These are phyloP conservation scores for Danio tinwini DNA, from an alignment of 2,797 vertebrate species.

Conservation along the genomic window DNA sequence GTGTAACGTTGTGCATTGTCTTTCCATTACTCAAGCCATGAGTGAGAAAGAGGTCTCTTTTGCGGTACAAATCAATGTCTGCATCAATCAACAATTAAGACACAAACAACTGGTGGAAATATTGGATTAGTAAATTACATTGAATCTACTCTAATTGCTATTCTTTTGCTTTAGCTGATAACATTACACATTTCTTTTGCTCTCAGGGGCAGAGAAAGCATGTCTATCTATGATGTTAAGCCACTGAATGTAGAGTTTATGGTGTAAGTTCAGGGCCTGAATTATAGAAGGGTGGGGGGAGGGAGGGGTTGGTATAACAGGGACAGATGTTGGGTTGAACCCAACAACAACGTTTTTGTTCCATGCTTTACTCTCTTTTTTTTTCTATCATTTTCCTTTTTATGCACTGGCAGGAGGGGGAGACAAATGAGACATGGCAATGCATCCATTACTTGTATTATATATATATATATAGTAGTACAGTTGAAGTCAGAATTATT, in stretches of 20 bases:
- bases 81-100: no score
- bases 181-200: not conserved
- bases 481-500: no score
- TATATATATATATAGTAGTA: no score
- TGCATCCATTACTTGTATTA: slow-evolving; percentile 43
- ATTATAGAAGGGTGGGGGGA: slow-evolving; percentile 42
- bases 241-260: slow-evolving; percentile 17
- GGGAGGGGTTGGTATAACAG: slow-evolving; percentile 38
- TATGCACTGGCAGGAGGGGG: slow-evolving; percentile 62
- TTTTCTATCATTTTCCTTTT: slow-evolving; percentile 39
- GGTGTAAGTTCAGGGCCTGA: not conserved
- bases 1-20: no score
- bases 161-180: not conserved
- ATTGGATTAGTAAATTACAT: no score
- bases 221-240: slow-evolving; percentile 2
- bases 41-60: no score
- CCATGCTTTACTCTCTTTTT: slow-evolving; percentile 47
- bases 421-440: slow-evolving; percentile 70
- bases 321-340: slow-evolving; percentile 60
- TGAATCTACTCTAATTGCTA: no score
- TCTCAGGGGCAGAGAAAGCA: not conserved
- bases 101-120: no score
- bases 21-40: no score
- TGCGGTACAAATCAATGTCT: no score
- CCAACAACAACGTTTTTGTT: slow-evolving; percentile 69